Base-by-base conservation (phyloP, 2,113 vertebrate genomes). In the Gymnarchus niloticus region DNA sequence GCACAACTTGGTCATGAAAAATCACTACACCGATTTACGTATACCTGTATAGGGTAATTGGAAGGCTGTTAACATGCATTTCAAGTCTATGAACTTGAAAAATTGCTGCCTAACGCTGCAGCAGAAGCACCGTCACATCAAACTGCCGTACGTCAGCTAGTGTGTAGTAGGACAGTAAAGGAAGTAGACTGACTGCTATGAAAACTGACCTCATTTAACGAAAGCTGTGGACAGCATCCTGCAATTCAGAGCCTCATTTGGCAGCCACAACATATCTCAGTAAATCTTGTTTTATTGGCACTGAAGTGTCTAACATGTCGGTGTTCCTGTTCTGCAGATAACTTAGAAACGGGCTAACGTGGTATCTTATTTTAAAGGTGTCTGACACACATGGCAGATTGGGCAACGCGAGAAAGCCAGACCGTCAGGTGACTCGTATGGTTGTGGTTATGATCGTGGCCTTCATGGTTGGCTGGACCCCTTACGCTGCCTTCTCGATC, bases 401-500 rank as follows among this genome's bases (percentile, higher is more conserved):
- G 88, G 94, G 95, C 86, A 92, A 85, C 4, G 91, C 92, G 86
- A 94, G 92, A 87, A 97, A 96, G 85, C 96, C 96, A 0, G 96
- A 97, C 88, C 93, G 94, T 56, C 95, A 96, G 91, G 96, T 97
- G 91, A 95, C 96, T 3, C 93, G 94, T n/a, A 98, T 97, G 97
- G 95, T 97, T 9, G 89, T 97, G 46, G 94, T 96, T 48, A 97
- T 98, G 96, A 97, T 97, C 21, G 28, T 96, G 81, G 96, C 96
- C 0, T 98, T 96, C 91, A 95, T 98, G 82, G 93, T 96, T 87
- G 96, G 95, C 91, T 98, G 97, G 96, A 94, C 93, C 2, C 97
- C 96, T 0, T 97, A 98, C 0, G 95, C 96, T 0, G 83, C 91
- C 61, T 96, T 97, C 89, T 95, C 96, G 69, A 92, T 97, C 78